A percentile compares a stretch with the other conserved stretches of the same genome.
Conservation (phyloP, 2,113 vertebrate genomes). For the Sisor rabdophorus region DNA sequence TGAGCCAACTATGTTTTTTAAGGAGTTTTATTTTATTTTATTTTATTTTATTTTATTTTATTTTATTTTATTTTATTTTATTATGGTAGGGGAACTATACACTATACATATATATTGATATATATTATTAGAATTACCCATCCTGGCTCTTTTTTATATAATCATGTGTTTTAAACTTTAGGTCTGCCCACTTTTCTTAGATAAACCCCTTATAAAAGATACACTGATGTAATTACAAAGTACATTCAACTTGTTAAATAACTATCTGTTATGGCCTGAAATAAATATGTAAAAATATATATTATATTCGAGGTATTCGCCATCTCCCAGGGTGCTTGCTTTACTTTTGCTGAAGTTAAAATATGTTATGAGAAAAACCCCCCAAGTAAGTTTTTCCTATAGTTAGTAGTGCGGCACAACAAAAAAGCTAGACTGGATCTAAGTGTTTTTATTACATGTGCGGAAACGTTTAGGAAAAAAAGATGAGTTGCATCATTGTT, state of each 20-base stretch:
- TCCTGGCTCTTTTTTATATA: background rate
- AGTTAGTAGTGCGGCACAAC: background rate
- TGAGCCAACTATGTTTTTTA: background rate
- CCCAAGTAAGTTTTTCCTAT: background rate
- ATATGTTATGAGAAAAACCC: background rate
- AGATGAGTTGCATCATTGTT: background rate
- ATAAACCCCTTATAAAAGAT: slow-evolving; percentile 63
- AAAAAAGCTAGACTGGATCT: background rate
- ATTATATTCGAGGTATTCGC: slow-evolving; percentile 65
- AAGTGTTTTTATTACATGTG: background rate
- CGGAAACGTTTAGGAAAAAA: background rate
- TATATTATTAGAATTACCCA: too few species aligned
- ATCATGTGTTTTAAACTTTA: background rate
- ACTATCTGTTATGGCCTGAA: background rate
- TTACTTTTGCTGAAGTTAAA: slow-evolving; percentile 75
- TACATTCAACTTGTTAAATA: background rate
- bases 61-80: background rate
- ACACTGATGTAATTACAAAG: background rate
- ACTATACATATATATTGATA: too few species aligned
- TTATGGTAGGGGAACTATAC: background rate
- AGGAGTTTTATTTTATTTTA: background rate
- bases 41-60: too few species aligned
- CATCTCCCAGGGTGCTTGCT: slow-evolving; percentile 57
- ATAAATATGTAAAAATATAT: slow-evolving; percentile 1
- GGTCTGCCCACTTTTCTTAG: slow-evolving; percentile 65